Evolutionary conservation across 2,888 invertebrate species (phyloP).

Genomic region (Orthosia cruda): DNA sequence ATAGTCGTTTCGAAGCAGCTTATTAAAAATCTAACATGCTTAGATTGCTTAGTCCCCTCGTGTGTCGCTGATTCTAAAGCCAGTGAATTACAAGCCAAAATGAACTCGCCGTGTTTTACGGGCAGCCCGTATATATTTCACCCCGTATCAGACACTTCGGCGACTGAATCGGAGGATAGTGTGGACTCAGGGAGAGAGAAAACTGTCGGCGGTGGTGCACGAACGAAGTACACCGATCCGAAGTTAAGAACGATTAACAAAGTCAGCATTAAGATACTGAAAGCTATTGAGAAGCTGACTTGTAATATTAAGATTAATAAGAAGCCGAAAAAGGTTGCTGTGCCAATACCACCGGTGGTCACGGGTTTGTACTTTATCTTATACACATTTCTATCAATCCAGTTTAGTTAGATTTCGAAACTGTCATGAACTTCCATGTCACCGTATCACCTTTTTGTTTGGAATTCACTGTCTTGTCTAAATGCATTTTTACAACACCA

Average conservation of each 20-base stretch:
- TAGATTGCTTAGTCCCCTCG: neutral
- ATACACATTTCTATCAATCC: neutral
- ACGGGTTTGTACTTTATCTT: slow-evolving; percentile 47
- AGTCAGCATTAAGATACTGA: slow-evolving; percentile 89
- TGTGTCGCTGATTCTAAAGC: slow-evolving; percentile 19
- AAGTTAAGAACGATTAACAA: slow-evolving; percentile 89
- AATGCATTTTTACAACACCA: neutral
- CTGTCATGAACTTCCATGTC: no score
- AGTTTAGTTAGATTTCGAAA: no score
- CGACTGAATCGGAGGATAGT: slow-evolving; percentile 89
- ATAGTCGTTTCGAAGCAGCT: slow-evolving; percentile 71
- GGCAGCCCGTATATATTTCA: slow-evolving; percentile 87
- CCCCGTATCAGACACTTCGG: slow-evolving; percentile 88
- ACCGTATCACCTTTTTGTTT: no score
- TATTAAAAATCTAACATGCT: slow-evolving; percentile 32
- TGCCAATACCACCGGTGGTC: neutral
- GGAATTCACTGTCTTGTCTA: neutral
- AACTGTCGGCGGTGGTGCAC: slow-evolving; percentile 80
- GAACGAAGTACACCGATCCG: slow-evolving; percentile 89
- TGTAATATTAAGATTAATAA: slow-evolving; percentile 86
- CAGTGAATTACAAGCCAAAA: slow-evolving; percentile 65
- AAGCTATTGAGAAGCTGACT: slow-evolving; percentile 87
- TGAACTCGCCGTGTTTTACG: slow-evolving; percentile 88
- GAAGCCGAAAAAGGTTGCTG: slow-evolving; percentile 76
- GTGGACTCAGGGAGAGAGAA: slow-evolving; percentile 86